A percentile compares a stretch with the other conserved stretches of the same genome.
Conservation (phyloP, 2,888 invertebrate species). For the Spodoptera picta region DNA sequence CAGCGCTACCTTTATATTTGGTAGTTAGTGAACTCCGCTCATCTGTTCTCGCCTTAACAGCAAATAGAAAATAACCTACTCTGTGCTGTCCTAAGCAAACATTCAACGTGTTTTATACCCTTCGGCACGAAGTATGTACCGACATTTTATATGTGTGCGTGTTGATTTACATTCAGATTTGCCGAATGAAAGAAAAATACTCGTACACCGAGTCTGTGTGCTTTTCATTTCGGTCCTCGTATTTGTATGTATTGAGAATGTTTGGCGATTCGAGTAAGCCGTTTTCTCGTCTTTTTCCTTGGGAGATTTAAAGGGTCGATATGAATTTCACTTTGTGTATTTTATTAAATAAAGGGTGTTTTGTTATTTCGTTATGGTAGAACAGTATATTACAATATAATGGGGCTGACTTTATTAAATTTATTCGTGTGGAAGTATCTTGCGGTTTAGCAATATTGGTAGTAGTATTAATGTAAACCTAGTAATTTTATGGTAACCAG, state of each 20-base stretch:
- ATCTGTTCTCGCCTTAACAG: slow-evolving; percentile 16
- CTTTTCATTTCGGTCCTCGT: slow-evolving; percentile 32
- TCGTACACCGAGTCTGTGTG: slow-evolving; percentile 12
- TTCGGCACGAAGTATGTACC: slow-evolving; percentile 16
- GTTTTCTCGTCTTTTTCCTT: slow-evolving; percentile 21
- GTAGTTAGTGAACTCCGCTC: too few relatives aligned
- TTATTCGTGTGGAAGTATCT: too few relatives aligned
- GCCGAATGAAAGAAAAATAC: slow-evolving; percentile 33
- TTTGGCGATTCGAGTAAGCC: slow-evolving; percentile 17
- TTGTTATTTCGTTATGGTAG: neutral
- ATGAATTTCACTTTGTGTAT: slow-evolving; percentile 11
- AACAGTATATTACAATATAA: too few relatives aligned
- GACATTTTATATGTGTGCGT: slow-evolving; percentile 3
- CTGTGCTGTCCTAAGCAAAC: slow-evolving; percentile 52
- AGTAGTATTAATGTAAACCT: too few relatives aligned
- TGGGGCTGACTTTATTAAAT: too few relatives aligned
- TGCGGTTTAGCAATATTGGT: too few relatives aligned
- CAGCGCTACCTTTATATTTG: too few relatives aligned
- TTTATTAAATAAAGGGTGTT: neutral
- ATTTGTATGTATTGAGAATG: slow-evolving; percentile 33
- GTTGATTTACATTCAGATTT: slow-evolving; percentile 40
- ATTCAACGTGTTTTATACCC: slow-evolving; percentile 41
- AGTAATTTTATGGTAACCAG: too few relatives aligned
- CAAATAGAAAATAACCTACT: slow-evolving; percentile 49
- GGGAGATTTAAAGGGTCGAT: slow-evolving; percentile 1